A percentile compares a stretch with the other conserved stretches of the same genome.
phyloP scores from a whole-genome alignment of 1,140 invertebrate species.

The Platyscapa corneri region DNA sequence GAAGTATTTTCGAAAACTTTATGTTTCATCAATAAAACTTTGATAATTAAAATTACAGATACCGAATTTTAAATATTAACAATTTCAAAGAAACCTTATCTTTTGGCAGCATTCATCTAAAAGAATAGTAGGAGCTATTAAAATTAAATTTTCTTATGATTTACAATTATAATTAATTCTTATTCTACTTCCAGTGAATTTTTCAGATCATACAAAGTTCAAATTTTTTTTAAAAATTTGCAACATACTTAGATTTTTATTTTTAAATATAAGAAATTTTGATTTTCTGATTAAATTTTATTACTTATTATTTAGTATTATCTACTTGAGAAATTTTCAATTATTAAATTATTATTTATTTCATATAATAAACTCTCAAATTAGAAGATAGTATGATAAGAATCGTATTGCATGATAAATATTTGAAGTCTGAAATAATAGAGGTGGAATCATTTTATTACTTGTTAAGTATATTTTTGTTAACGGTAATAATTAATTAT shows the following conservation, averaged over 20 bases:
- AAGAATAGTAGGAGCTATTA: neutral
- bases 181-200: neutral
- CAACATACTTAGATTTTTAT: neutral
- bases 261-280: neutral
- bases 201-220: neutral
- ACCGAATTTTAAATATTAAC: neutral
- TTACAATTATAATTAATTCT: neutral
- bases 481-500: no score
- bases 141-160: neutral
- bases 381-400: no score
- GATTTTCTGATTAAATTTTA: no score
- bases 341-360: no score
- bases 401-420: no score
- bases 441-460: no score
- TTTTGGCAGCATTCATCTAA: neutral
- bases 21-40: neutral
- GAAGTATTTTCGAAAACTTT: no score
- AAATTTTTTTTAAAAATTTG: neutral
- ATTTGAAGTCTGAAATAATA: no score
- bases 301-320: no score
- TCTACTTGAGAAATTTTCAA: no score
- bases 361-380: no score
- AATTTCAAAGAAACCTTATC: neutral
- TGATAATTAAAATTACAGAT: neutral
- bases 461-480: neutral